Evolutionary conservation across 1,140 invertebrate genomes (phyloP), one percentile per base, ranked within the genome.

Genomic region (Euwallacea fornicatus): DNA sequence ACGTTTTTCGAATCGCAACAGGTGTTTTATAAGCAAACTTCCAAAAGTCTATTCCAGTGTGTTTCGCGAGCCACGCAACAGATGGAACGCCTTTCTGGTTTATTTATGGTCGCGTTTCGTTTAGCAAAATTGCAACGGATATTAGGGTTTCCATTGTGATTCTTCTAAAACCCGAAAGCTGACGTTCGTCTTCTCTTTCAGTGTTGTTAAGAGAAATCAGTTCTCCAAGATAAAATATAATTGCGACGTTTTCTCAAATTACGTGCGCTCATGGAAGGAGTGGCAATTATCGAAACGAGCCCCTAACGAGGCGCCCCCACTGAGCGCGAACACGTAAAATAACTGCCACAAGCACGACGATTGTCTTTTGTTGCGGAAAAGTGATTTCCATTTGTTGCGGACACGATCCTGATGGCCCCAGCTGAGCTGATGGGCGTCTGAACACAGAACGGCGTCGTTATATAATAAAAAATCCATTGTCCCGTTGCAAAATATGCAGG

Each of bases 351-450:
- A 64, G 41, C 68, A 70, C 68, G 64, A 58, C 66, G 55, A 66
- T 65, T 61, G 62, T 71, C 69, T 71, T 71, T 65, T 65, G 61
- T 71, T 59, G 62, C 63, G 53, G 69, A 66, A 71, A 71, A 71
- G 69, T 71, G 69, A 71, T 71, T 71, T 66, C 54, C 69, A 71
- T 71, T 71, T 60, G 62, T 66, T 66, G 42, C 42, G 56, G 58
- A 68, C 55, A 21, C 53, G 41, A 43, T 58, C 42, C 56, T 61
- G 55, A 59, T 61, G 66, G 66, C 55, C 66, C 43, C 55, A 53
- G 55, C 64, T 66, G 64, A 58, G 64, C 53, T 41, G 47, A 65
- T 65, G 47, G 63, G 47, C 63, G 21, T 6, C 42, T 44, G 47
- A 44, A 44, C 11, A 63, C 16, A 16, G 58, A 60, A 60, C 42